Evolutionary conservation across 2,888 invertebrate species (phyloP).

Genomic region (Pterostichus niger): DNA sequence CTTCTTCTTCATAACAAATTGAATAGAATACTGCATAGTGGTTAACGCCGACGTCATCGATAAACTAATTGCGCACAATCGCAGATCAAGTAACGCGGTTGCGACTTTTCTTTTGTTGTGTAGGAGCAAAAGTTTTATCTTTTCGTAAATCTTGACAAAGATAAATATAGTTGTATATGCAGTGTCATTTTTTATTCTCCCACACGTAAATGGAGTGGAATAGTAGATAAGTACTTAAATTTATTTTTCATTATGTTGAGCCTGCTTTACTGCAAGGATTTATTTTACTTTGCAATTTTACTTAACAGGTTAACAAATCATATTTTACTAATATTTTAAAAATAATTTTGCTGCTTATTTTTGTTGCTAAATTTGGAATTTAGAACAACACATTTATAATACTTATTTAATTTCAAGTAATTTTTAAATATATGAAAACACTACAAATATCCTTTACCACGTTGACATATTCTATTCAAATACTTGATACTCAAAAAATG

Average conservation of each 20-base stretch:
- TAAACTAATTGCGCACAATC: constrained; percentile 13
- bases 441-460: too few relatives aligned
- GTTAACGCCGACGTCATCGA: constrained; percentile 21
- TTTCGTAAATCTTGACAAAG: constrained; percentile 21
- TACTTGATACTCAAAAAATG: too few relatives aligned
- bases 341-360: too few relatives aligned
- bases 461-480: too few relatives aligned
- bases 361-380: too few relatives aligned
- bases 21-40: not conserved
- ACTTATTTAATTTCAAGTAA: too few relatives aligned
- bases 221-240: not conserved
- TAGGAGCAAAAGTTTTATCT: constrained; percentile 30
- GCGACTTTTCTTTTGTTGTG: constrained; percentile 4
- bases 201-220: constrained; percentile 10
- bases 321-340: too few relatives aligned
- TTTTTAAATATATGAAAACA: too few relatives aligned
- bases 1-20: not conserved
- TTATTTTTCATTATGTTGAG: constrained; percentile 1
- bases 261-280: not conserved
- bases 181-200: constrained; percentile 10
- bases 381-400: too few relatives aligned
- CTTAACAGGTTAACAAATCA: too few relatives aligned
- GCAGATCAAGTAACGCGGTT: constrained; percentile 28
- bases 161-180: constrained; percentile 3
- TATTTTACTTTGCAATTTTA: not conserved